Evolutionary conservation across 1,140 invertebrate genomes (phyloP).

Genomic region (Trichomalopsis sarcophagae): DNA sequence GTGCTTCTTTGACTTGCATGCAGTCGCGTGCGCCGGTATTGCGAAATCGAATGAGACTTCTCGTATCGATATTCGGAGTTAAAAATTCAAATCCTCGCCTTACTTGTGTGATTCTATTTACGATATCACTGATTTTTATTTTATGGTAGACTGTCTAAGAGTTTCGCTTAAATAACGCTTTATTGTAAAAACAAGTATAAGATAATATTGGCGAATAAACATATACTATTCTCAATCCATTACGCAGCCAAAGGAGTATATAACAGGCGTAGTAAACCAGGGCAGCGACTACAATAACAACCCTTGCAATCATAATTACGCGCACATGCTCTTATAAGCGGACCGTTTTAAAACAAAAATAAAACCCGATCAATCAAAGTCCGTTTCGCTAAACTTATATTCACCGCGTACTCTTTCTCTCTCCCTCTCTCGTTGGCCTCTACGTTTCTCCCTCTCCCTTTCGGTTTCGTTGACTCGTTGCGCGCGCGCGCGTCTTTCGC

Average conservation of each 20-base stretch:
- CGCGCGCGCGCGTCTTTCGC: neutral
- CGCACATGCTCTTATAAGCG: neutral
- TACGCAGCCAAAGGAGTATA: neutral
- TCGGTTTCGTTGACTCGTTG: neutral
- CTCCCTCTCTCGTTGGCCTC: neutral
- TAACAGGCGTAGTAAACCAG: neutral
- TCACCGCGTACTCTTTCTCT: neutral
- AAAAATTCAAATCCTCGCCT: too few species aligned
- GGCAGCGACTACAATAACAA: neutral
- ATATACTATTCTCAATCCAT: too few species aligned
- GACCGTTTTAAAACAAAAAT: slow-evolving; percentile 30
- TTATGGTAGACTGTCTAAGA: too few species aligned
- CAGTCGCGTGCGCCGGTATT: too few species aligned
- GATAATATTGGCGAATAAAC: too few species aligned
- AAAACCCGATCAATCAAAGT: slow-evolving; percentile 33
- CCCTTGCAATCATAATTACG: neutral
- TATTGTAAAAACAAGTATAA: too few species aligned
- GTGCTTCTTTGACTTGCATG: too few species aligned
- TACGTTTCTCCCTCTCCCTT: neutral
- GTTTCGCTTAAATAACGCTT: too few species aligned
- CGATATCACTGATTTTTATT: too few species aligned
- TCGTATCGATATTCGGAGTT: too few species aligned
- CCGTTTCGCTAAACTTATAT: neutral
- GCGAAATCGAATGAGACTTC: too few species aligned
- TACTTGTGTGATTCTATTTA: too few species aligned